Base-by-base conservation (phyloP, 2,113 vertebrate genomes). In the Rhinoptilus africanus region DNA sequence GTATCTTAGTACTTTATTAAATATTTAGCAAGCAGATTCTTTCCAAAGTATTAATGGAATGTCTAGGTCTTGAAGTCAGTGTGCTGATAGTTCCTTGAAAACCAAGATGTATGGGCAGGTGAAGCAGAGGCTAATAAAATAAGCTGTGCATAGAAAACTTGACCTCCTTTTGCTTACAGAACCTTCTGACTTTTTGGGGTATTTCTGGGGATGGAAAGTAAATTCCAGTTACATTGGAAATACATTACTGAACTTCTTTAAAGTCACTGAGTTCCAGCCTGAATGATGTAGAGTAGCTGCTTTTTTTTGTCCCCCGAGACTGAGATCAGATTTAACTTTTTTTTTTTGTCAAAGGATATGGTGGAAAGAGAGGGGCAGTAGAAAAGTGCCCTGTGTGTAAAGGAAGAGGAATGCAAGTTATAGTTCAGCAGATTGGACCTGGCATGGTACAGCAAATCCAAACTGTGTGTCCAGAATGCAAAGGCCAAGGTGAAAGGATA, bases 361-460 rank as follows among this genome's bases (percentile, higher is more conserved):
- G 99, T 0, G 99, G 99, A 47, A 99, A 99, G 93, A 99, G 99
- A 96, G 99, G 99, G 15, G 92, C 99, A 2, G 50, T 99, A 88
- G 99, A 99, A 89, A 99, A 99, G 96, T 99, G 99, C 57, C 98
- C 98, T 4, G 96, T 93, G 16, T 99, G 99, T 97, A 99, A 99
- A 98, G 99, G 99, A 80, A 98, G 98, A 86, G 99, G 99, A 8
- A 98, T 99, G 82, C 99, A 99, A 97, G 92, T 99, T 41, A 97
- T 98, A 57, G 98, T 99, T 35, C 99, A 99, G 92, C 99, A 99
- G 98, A 98, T 99, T 8, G 99, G 99, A 41, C 99, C 99, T 5
- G 99, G 99, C 72, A 99, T 99, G 99, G 99, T 99, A 60, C 99
- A 99, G 95, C 99, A 99, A 98, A 99, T 99, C 77, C 99, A 99